Percentiles rank a stretch among this genome's conserved stretches.
These are phyloP conservation scores for Spermophilus dauricus DNA, from an alignment of 2,113 vertebrate genomes.

Conservation along the genomic window DNA sequence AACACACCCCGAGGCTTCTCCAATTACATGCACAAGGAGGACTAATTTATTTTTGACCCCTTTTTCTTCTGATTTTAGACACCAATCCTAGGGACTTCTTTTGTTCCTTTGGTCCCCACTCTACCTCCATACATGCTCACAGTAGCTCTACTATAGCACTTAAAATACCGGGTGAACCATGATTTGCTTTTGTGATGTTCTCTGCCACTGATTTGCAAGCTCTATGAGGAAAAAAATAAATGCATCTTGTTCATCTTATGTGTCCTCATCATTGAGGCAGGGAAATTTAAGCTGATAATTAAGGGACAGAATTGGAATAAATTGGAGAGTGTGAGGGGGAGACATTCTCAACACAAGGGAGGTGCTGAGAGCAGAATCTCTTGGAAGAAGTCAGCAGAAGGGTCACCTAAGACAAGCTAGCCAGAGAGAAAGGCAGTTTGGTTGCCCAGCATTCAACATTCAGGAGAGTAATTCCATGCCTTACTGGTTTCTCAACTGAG, in stretches of 20 bases:
- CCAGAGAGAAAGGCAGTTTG: neutral
- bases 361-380: neutral
- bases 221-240: neutral
- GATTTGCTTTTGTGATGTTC: neutral
- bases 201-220: neutral
- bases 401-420: neutral
- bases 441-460: neutral
- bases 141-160: neutral
- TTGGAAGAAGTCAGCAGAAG: neutral
- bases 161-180: neutral
- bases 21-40: neutral
- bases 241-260: too few relatives aligned
- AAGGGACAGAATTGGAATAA: neutral
- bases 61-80: slow-evolving; percentile 16
- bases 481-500: neutral
- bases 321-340: neutral
- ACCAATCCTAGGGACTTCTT: neutral
- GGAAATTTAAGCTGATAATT: neutral
- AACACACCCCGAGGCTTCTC: neutral
- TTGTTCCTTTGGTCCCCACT: neutral
- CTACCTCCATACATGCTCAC: fast-evolving
- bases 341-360: neutral
- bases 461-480: neutral
- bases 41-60: neutral
- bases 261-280: neutral